Conservation (phyloP, 2,888 invertebrate genomes). For the Cheilosia soror region DNA sequence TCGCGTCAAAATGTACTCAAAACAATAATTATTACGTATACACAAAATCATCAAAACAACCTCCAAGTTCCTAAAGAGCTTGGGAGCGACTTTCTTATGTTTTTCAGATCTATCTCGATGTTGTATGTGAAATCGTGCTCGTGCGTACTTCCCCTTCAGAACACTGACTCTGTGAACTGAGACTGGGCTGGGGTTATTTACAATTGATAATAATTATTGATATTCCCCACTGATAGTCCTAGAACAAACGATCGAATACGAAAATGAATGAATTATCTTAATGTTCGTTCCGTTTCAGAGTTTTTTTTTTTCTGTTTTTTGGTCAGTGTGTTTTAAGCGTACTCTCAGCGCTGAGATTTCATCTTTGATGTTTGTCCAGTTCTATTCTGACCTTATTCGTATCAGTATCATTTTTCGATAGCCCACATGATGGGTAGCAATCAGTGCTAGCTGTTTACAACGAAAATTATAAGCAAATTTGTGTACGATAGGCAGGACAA, state of each 20-base stretch:
- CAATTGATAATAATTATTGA: conserved; percentile 59
- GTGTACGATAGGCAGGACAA: background rate
- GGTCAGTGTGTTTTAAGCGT: background rate
- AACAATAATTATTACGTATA: conserved; percentile 1
- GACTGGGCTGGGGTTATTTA: conserved; percentile 4
- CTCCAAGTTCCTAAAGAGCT: background rate
- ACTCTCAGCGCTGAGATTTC: conserved; percentile 14
- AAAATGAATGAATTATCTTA: conserved; percentile 48
- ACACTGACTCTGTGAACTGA: background rate
- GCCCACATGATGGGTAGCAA: background rate
- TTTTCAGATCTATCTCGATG: background rate
- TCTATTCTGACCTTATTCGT: conserved; percentile 64
- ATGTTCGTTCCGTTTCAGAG: conserved; percentile 8
- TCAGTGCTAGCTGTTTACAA: background rate
- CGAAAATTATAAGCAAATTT: background rate
- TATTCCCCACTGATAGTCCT: conserved; percentile 51
- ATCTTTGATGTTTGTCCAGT: conserved; percentile 39
- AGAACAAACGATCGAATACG: conserved; percentile 4
- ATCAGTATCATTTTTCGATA: conserved; percentile 35
- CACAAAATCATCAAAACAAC: background rate
- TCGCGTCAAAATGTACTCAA: background rate
- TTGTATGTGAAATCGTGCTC: background rate
- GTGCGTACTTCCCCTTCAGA: conserved; percentile 4
- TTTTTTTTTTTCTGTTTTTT: background rate
- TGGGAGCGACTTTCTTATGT: background rate